Conservation (phyloP, 2,888 invertebrate genomes). For the Noctua janthina region DNA sequence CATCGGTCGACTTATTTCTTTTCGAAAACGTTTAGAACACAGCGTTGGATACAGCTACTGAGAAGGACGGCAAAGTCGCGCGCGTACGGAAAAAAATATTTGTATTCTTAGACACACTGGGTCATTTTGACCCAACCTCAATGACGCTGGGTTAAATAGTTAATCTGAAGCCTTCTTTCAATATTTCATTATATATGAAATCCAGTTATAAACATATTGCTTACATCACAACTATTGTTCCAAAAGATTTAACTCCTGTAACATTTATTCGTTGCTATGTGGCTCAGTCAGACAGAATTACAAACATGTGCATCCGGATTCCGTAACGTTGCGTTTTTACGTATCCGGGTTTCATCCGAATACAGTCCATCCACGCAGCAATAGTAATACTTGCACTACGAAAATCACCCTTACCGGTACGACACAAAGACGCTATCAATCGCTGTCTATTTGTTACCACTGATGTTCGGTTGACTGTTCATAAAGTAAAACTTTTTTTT, state of each 20-base stretch:
- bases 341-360: neutral
- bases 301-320: slow-evolving; percentile 6
- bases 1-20: too few relatives aligned
- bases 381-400: neutral
- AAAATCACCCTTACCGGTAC: neutral
- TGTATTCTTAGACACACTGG: too few relatives aligned
- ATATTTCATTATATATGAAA: neutral
- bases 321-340: neutral
- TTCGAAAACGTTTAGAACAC: too few relatives aligned
- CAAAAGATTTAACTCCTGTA: neutral
- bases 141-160: too few relatives aligned
- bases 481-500: neutral
- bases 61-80: too few relatives aligned
- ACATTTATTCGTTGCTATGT: neutral
- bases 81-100: too few relatives aligned
- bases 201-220: neutral
- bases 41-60: too few relatives aligned
- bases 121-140: too few relatives aligned
- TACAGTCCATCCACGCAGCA: neutral
- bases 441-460: neutral
- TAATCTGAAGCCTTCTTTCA: neutral
- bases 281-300: neutral
- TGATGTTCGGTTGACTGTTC: neutral
- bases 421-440: neutral
- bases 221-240: neutral